Percentiles rank a stretch among this genome's conserved stretches.
These are phyloP conservation scores for Sebastes oblongus DNA, from an alignment of 2,797 vertebrate species.

Conservation along the genomic window DNA sequence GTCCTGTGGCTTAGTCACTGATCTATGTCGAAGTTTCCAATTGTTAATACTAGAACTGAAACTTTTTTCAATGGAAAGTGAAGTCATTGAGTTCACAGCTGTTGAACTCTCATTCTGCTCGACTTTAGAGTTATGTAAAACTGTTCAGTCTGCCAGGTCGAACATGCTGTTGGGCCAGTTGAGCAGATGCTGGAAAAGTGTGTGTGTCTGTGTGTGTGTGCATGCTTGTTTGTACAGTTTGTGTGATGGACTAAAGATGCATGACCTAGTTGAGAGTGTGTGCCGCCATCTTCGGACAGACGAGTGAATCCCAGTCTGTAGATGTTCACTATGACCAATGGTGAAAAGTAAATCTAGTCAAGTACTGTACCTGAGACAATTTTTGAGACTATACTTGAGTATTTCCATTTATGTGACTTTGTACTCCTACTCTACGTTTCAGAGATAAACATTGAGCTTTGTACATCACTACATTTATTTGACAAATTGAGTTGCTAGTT, in stretches of 20 bases:
- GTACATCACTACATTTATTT: no score
- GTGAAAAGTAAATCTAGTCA: no score
- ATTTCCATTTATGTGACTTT: no score
- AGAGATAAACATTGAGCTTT: no score
- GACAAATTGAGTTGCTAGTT: no score
- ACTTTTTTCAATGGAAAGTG: conserved; percentile 40
- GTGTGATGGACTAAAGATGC: conserved; percentile 23
- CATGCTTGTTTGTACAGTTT: conserved; percentile 35
- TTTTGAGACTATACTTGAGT: no score
- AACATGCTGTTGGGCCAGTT: conserved; percentile 45
- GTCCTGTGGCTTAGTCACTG: not conserved
- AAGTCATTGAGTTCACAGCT: conserved; percentile 74
- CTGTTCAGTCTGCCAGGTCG: conserved; percentile 44
- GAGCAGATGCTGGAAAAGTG: conserved; percentile 55
- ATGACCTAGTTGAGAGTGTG: conserved; percentile 30
- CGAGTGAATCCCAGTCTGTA: not conserved
- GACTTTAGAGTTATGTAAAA: conserved; percentile 54
- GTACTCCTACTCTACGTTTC: no score
- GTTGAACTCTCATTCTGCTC: conserved; percentile 32
- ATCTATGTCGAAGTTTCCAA: conserved; percentile 12
- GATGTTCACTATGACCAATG: not conserved
- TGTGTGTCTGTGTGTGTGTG: conserved; percentile 1
- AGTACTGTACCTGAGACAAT: no score
- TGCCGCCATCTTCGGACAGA: conserved; percentile 37
- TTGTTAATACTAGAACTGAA: not conserved